Percentiles rank a stretch among this genome's conserved stretches.
These are phyloP conservation scores for Spongia lamella DNA, from an alignment of 37 sponge, comb jelly and placozoan species.

Conservation along the genomic window DNA sequence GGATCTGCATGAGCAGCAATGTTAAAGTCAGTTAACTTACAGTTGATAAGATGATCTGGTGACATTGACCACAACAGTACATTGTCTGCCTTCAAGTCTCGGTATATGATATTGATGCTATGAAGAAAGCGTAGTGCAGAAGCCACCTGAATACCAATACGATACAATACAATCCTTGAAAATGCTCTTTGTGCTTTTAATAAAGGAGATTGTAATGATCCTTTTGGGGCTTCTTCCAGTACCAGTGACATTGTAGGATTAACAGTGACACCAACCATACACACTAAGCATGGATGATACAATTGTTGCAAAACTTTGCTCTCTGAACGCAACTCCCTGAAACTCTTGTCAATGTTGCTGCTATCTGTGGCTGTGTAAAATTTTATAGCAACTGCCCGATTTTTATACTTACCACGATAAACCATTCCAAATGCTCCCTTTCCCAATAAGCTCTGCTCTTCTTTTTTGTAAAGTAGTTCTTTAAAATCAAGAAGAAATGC, in stretches of 20 bases:
- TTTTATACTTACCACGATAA: slow-evolving; percentile 15
- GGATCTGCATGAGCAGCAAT: slow-evolving; percentile 30
- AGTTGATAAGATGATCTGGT: slow-evolving; percentile 27
- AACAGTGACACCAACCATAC: slow-evolving; percentile 42
- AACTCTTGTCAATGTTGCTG: neutral
- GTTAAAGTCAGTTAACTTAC: slow-evolving; percentile 43
- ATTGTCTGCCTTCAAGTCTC: slow-evolving; percentile 48
- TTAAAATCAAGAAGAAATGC: too few relatives aligned
- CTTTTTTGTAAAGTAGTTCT: too few relatives aligned
- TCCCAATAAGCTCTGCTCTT: neutral
- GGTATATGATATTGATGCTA: slow-evolving; percentile 27
- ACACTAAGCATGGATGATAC: slow-evolving; percentile 29
- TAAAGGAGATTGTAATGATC: slow-evolving; percentile 14
- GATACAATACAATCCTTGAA: slow-evolving; percentile 24
- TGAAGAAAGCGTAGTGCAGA: slow-evolving; percentile 34
- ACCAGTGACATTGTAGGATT: slow-evolving; percentile 25
- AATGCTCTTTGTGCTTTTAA: slow-evolving; percentile 14
- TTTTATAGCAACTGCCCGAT: slow-evolving; percentile 74
- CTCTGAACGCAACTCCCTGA: slow-evolving; percentile 22
- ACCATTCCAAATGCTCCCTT: slow-evolving; percentile 13
- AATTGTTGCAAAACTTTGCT: slow-evolving; percentile 24
- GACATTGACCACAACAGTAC: slow-evolving; percentile 45
- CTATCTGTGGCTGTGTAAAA: slow-evolving; percentile 19
- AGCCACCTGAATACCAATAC: slow-evolving; percentile 40
- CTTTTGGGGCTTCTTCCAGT: slow-evolving; percentile 43